Conservation (phyloP, 2,888 invertebrate genomes). For the Sphecodes monilicornis region DNA sequence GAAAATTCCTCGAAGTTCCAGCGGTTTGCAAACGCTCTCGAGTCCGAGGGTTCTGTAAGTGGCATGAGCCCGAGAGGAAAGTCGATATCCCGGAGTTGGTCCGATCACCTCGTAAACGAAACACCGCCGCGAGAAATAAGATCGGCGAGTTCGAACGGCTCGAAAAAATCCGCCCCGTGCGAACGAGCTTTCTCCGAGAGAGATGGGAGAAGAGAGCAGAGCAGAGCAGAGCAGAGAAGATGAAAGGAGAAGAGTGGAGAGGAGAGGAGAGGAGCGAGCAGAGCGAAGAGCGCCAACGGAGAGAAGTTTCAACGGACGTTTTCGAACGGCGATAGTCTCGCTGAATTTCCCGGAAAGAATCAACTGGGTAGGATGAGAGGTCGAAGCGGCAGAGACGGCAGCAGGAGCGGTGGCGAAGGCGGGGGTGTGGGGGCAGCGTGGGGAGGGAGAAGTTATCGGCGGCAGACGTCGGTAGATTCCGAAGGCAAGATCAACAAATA, state of each 20-base stretch:
- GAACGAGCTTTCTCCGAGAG: slow-evolving; percentile 26
- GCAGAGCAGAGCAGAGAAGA: not conserved
- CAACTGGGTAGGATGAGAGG: slow-evolving; percentile 5
- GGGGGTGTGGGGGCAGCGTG: not conserved
- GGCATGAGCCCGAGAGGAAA: slow-evolving; percentile 40
- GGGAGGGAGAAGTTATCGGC: slow-evolving; percentile 19
- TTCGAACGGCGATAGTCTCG: slow-evolving; percentile 15
- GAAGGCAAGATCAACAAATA: slow-evolving; percentile 61
- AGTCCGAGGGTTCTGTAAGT: slow-evolving; percentile 25
- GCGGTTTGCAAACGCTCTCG: slow-evolving; percentile 44
- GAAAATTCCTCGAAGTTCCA: slow-evolving; percentile 52
- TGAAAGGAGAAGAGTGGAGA: not conserved
- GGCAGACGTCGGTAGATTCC: slow-evolving; percentile 36
- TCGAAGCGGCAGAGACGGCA: not conserved
- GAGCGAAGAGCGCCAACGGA: not conserved
- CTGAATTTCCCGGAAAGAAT: slow-evolving; percentile 24
- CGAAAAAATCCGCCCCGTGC: slow-evolving; percentile 21
- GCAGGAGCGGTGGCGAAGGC: not conserved
- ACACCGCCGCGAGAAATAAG: slow-evolving; percentile 48
- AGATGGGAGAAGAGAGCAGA: not conserved
- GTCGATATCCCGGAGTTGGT: slow-evolving; percentile 52
- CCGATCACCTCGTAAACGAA: slow-evolving; percentile 55
- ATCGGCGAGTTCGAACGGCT: slow-evolving; percentile 22
- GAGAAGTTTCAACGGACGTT: slow-evolving; percentile 10
- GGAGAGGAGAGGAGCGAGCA: not conserved